A percentile compares a stretch with the other conserved stretches of the same genome.
These are phyloP conservation scores for Geotrypetes seraphini DNA, from an alignment of 2,797 vertebrate species.

Conservation along the genomic window DNA sequence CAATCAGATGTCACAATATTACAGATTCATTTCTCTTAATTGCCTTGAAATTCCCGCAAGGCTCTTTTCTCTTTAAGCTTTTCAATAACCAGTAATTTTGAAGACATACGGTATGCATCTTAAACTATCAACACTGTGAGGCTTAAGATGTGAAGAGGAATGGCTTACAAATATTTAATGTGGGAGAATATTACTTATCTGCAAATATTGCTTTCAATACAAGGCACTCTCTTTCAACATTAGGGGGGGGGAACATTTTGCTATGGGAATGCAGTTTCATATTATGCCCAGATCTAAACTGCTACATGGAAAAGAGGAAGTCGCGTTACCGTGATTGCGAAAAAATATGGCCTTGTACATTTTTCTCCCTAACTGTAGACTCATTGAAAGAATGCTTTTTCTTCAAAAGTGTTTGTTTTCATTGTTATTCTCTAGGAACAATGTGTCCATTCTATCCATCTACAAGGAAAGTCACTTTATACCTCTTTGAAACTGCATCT, in stretches of 20 bases:
- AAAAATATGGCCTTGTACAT: neutral
- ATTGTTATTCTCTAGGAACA: conserved; percentile 42
- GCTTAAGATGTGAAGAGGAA: neutral
- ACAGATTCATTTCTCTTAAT: neutral
- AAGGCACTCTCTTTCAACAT: too few species aligned
- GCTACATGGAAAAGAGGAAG: neutral
- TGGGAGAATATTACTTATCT: neutral
- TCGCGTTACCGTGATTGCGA: conserved; percentile 11
- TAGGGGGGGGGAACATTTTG: too few species aligned
- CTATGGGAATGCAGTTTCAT: too few species aligned
- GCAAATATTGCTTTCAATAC: too few species aligned
- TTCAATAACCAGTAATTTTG: neutral
- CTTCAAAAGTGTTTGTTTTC: conserved; percentile 45
- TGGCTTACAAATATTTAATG: neutral
- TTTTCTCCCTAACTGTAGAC: conserved; percentile 6
- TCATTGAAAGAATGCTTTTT: conserved; percentile 27
- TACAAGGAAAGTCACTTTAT: conserved; percentile 40
- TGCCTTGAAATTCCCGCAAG: neutral
- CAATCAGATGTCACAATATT: too few species aligned
- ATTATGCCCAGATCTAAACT: conserved; percentile 8
- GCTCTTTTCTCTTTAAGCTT: neutral
- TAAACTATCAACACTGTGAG: neutral
- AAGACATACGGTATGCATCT: neutral
- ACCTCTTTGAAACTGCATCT: conserved; percentile 56
- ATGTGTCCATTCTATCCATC: conserved; percentile 32